A percentile compares a stretch with the other conserved stretches of the same genome.
Conservation (phyloP, 2,113 vertebrate species). For the Pomatostomus ruficeps region DNA sequence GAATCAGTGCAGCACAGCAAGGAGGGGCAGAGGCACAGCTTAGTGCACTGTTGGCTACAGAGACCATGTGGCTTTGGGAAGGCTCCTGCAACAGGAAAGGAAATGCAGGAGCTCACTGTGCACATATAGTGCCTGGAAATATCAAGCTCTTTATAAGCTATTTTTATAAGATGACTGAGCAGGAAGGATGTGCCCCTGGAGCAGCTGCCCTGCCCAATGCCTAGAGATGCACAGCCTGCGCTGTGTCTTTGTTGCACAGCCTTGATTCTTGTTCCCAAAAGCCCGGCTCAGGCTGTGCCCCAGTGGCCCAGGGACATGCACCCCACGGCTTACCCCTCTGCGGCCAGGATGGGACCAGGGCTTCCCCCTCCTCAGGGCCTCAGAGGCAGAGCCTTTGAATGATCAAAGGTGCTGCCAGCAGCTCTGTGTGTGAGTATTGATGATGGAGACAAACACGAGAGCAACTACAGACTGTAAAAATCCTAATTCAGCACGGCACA, state of each 20-base stretch:
- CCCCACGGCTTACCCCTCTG: not conserved
- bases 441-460: not conserved
- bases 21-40: not conserved
- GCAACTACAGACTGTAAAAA: not conserved
- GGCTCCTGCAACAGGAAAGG: not conserved
- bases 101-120: not conserved
- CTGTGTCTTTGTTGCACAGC: not conserved
- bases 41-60: not conserved
- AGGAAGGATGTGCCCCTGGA: not conserved
- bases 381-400: not conserved
- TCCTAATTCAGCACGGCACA: not conserved
- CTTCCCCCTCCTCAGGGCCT: not conserved
- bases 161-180: not conserved
- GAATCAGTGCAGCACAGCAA: not conserved
- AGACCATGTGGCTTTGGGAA: not conserved
- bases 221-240: not conserved
- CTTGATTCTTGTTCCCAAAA: not conserved
- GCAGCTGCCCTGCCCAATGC: not conserved
- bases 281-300: not conserved
- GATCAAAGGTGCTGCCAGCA: not conserved
- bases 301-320: fast-evolving
- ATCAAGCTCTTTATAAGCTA: not conserved
- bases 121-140: not conserved
- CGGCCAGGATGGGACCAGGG: not conserved
- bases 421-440: not conserved